Conservation (phyloP, 2,113 vertebrate genomes). For the Eulemur rufifrons region DNA sequence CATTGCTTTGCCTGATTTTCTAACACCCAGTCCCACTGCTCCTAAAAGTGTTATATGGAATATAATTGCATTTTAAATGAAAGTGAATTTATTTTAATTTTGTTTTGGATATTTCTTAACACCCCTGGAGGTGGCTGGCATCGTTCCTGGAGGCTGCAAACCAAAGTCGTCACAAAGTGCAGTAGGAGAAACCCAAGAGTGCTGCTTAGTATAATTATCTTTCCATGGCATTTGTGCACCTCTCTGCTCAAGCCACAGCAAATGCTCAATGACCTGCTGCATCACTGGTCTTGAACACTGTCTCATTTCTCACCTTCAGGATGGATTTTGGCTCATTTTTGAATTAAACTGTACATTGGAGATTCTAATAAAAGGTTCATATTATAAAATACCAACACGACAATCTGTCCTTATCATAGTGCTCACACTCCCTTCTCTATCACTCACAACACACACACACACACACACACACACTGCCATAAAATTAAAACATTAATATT, state of each 20-base stretch:
- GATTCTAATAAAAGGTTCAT: not conserved
- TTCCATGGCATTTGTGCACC: not conserved
- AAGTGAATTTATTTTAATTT: slow-evolving; percentile 49
- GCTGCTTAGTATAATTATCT: not conserved
- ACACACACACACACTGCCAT: not conserved
- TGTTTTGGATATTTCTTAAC: slow-evolving; percentile 33
- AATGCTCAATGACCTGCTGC: not conserved
- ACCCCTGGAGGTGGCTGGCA: not conserved
- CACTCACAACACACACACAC: not conserved
- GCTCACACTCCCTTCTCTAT: not conserved
- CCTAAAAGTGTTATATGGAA: slow-evolving; percentile 32
- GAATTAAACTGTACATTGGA: not conserved
- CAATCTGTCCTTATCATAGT: not conserved
- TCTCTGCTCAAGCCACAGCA: not conserved
- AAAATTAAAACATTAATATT: not conserved
- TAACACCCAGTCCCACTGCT: slow-evolving; percentile 11
- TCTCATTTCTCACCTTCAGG: not conserved
- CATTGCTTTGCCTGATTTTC: slow-evolving; percentile 8
- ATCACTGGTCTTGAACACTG: not conserved
- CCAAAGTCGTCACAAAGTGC: not conserved
- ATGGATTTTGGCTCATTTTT: not conserved
- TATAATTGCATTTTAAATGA: slow-evolving; percentile 51
- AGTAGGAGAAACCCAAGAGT: not conserved
- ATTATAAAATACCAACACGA: slow-evolving; percentile 31
- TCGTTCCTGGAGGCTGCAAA: not conserved